A percentile compares a stretch with the other conserved stretches of the same genome.
phyloP scores from a whole-genome alignment of 2,888 invertebrate genomes.

The Eucriotettix oculatus region DNA sequence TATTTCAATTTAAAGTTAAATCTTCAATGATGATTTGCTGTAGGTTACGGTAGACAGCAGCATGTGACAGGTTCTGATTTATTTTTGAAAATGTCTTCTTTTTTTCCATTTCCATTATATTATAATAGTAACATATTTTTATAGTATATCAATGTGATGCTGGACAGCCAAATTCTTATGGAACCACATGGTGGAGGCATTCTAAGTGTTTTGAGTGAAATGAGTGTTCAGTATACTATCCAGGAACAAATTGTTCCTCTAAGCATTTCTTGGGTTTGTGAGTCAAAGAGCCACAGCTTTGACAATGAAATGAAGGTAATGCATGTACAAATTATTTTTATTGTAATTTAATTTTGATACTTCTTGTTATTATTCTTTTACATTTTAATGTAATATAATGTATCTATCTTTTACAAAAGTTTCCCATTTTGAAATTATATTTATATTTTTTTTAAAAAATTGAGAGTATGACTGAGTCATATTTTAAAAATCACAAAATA shows the following conservation, averaged over 20 bases:
- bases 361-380: not conserved
- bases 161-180: constrained; percentile 21
- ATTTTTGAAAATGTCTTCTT: no score
- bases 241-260: constrained; percentile 12
- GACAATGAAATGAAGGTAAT: constrained; percentile 8
- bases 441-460: no score
- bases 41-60: no score
- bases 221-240: constrained; percentile 15
- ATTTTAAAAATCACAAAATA: no score
- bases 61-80: no score
- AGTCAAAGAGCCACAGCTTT: constrained; percentile 5
- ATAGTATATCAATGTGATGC: constrained; percentile 29
- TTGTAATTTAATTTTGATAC: not conserved
- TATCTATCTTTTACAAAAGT: no score
- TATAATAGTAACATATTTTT: constrained; percentile 5
- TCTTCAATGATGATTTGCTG: no score
- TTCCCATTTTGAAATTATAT: no score
- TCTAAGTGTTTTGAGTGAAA: constrained; percentile 14
- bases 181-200: constrained; percentile 21
- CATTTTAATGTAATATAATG: not conserved
- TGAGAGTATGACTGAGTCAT: no score
- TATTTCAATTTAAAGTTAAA: no score
- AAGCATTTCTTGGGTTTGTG: constrained; percentile 17
- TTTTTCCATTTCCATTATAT: not conserved
- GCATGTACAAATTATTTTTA: not conserved